Evolutionary conservation across 2,113 vertebrate species (phyloP).

Genomic region (Pleuronectes platessa): DNA sequence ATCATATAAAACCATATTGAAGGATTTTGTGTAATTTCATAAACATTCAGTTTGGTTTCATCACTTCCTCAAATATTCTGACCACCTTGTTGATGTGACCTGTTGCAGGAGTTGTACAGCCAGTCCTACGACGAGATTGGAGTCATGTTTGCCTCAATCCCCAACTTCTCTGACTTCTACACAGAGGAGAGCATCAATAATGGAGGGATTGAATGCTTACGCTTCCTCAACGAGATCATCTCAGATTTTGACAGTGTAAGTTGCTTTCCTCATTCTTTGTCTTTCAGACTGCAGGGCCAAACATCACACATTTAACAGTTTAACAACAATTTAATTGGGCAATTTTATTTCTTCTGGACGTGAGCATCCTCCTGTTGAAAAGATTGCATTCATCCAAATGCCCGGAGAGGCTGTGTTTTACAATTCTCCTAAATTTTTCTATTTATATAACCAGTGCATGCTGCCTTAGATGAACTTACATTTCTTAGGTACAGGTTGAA

Average conservation of each 20-base stretch:
- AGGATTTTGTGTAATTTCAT: not conserved
- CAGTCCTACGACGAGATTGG: conserved; percentile 97
- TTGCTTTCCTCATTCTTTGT: not conserved
- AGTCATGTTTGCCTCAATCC: conserved; percentile 98
- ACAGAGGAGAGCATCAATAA: conserved; percentile 99
- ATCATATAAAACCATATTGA: not conserved
- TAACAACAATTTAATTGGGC: too few relatives aligned
- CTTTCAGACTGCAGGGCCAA: not conserved
- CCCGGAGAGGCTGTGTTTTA: too few relatives aligned
- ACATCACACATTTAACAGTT: too few relatives aligned
- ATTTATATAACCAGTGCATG: too few relatives aligned
- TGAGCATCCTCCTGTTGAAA: too few relatives aligned
- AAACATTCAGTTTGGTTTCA: not conserved
- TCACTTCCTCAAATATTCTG: not conserved
- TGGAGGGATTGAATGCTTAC: conserved; percentile 93
- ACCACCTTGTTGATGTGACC: not conserved
- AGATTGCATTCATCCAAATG: too few relatives aligned
- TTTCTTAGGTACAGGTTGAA: too few relatives aligned
- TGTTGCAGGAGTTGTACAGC: conserved; percentile 92
- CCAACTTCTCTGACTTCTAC: conserved; percentile 98
- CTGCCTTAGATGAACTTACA: too few relatives aligned
- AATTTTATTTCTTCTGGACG: too few relatives aligned
- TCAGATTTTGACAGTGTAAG: conserved; percentile 96
- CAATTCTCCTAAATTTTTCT: too few relatives aligned
- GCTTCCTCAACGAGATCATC: conserved; percentile 98